These are phyloP conservation scores for Drosophila takahashii DNA, from an alignment of 1,140 invertebrate genomes.

Conservation along the genomic window DNA sequence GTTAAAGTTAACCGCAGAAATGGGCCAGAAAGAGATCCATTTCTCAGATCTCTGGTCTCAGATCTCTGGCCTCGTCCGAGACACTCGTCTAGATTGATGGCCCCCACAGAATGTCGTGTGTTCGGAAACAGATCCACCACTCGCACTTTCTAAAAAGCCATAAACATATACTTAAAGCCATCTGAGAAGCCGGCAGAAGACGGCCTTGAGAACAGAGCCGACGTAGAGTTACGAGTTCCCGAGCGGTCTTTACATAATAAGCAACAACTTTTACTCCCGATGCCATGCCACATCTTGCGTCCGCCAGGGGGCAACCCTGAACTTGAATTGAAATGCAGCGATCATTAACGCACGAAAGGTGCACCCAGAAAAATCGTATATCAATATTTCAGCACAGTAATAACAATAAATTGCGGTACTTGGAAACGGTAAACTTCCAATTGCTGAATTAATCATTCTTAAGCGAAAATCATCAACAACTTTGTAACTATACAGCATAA, in stretches of 20 bases:
- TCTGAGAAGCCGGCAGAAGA: slow-evolving; percentile 17
- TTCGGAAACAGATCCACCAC: slow-evolving; percentile 3
- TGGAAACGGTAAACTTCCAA: not conserved
- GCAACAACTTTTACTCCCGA: slow-evolving; percentile 65
- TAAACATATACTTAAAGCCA: slow-evolving; percentile 12
- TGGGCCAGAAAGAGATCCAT: slow-evolving; percentile 9
- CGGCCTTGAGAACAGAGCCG: slow-evolving; percentile 58
- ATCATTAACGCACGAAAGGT: not conserved
- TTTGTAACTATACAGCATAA: too few species aligned
- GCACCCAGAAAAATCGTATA: not conserved
- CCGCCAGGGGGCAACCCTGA: slow-evolving; percentile 31
- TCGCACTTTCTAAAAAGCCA: slow-evolving; percentile 72
- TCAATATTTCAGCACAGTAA: not conserved
- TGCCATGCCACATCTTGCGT: slow-evolving; percentile 14
- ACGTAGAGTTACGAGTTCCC: slow-evolving; percentile 39
- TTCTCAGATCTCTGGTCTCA: not conserved
- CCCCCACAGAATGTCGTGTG: slow-evolving; percentile 24
- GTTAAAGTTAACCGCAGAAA: slow-evolving; percentile 3
- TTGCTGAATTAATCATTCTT: not conserved
- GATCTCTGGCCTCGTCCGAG: slow-evolving; percentile 6
- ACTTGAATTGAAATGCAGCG: slow-evolving; percentile 52
- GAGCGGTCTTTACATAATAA: slow-evolving; percentile 70
- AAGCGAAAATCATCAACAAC: not conserved
- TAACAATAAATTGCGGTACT: not conserved
- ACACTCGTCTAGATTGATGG: slow-evolving; percentile 27